Evolutionary conservation across 2,113 vertebrate genomes (phyloP), one percentile per base, ranked within the genome.

Genomic region (Limnothrissa miodon): DNA sequence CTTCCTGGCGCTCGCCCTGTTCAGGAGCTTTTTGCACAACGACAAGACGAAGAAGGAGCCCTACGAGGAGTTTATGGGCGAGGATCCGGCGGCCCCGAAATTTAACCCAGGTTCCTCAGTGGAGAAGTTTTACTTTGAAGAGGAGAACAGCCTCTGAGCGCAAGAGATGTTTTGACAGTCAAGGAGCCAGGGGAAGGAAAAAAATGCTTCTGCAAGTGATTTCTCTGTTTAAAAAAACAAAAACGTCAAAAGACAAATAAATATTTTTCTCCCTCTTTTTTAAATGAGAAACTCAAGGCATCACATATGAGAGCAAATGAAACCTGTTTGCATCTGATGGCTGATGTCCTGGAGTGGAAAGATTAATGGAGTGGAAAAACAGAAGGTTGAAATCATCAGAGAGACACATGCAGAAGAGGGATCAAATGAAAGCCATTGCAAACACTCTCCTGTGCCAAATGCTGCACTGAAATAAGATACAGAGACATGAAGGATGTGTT

Each of bases 121-220:
- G 79, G 92, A 94, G 86, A 96, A 94, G 88, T 94, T 95, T 92
- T 89, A 95, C 93, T 97, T 96, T 96, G 96, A 97, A 95, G 96
- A 97, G 53, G 93, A 97, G 93, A 93, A 90, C 91, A 90, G 95
- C 91, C 93, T 96, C 91, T 96, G 94, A 93, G 88, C 86, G 42
- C 83, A 33, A 29, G 85, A 82, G 80, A 95, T 89, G 91, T 90
- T 92, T 93, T 92, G 92, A 90, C 91, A 92, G 90, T 91, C 86
- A 88, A 89, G 86, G 86, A 78, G 89, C 90, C 90, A 93, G 88
- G 88, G 91, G 91, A 93, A 92, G 45, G 80, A 90, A 89, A 91
- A 81, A 83, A 46, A 23, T 59, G 82, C 85, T 82, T 86, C 92
- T 93, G 92, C 91, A 88, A 91, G 87, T 92, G 87, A 92, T 92